Evolutionary conservation across 64 coral and sea anemone species (phyloP), one percentile per base, ranked within the genome.

Genomic region (Dendrophyllia cribrosa): DNA sequence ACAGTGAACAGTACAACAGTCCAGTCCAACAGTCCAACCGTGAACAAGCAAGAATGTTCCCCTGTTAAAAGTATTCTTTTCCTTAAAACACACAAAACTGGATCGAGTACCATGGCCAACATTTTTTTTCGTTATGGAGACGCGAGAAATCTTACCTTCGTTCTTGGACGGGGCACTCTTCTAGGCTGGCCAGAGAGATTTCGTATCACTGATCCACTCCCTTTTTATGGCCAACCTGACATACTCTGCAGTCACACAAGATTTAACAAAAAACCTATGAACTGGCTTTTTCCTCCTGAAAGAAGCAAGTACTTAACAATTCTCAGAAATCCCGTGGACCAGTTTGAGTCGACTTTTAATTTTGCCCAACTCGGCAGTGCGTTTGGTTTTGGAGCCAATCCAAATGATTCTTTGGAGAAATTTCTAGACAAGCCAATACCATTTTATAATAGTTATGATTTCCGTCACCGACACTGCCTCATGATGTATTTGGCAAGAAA

Each of bases 231-330:
- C 47, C 48, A 66, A 19, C 79, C 95, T 26, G 76, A 86, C 73
- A 94, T 96, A 44, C 95, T 96, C 87, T 93, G 95, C 86, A 96
- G 93, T 52, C 95, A 96, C 47, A 91, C 95, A 43, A 78, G 91
- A 17, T 90, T 93, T 51, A 96, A 67, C 43, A 58, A 85, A 19
- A 60, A 59, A 66, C 77, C 76, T 4, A 83, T 96, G 87, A 89
- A 96, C 46, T 15, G 58, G 17, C 24, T 91, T 11, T 80, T 96
- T 77, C 86, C 91, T 3, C 52, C 71, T 9, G 77, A 74, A 14
- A 62, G 69, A 14, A 74, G 58, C 22, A 87, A 58, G 43, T 96
- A 90, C 19, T 73, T 96, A 1, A 96, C 95, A 20, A 72, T 96
- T 70, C 44, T 96, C 23, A 84, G 95, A 48, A 58, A 96, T 47